These are phyloP conservation scores for Parauchenoglanis punctatus DNA, from an alignment of 2,797 vertebrate genomes.

Conservation along the genomic window DNA sequence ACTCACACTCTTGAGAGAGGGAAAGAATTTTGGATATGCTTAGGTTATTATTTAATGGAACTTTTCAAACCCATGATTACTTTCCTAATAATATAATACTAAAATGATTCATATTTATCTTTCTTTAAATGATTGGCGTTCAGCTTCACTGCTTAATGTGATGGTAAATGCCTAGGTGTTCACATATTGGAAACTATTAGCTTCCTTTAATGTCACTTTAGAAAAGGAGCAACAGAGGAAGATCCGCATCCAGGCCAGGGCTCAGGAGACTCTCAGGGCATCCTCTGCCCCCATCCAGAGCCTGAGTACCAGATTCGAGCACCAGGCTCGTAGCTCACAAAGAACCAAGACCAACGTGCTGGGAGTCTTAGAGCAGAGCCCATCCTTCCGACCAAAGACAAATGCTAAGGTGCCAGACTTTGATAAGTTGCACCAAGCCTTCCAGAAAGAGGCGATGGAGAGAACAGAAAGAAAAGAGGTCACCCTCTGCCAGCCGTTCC, in stretches of 20 bases:
- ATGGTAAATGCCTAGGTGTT: neutral
- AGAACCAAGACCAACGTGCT: slow-evolving; percentile 79
- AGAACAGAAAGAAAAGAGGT: slow-evolving; percentile 74
- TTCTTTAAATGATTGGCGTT: neutral
- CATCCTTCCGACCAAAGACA: slow-evolving; percentile 86
- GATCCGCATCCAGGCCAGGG: slow-evolving; percentile 76
- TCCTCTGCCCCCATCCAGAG: slow-evolving; percentile 67
- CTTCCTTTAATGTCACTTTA: slow-evolving; percentile 64
- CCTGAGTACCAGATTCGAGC: slow-evolving; percentile 47
- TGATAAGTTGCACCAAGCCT: slow-evolving; percentile 79
- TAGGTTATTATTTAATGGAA: neutral
- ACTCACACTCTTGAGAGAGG: too few species aligned
- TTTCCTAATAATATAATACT: neutral
- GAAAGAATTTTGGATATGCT: too few species aligned
- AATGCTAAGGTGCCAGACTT: slow-evolving; percentile 84
- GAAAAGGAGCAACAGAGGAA: slow-evolving; percentile 80
- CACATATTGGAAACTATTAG: neutral
- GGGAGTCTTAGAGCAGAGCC: slow-evolving; percentile 81
- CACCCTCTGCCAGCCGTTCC: slow-evolving; percentile 87
- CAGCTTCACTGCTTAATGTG: neutral
- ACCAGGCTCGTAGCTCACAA: slow-evolving; percentile 68
- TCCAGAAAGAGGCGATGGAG: slow-evolving; percentile 77
- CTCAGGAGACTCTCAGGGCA: slow-evolving; percentile 74
- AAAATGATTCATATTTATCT: neutral
- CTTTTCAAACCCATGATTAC: neutral